Evolutionary conservation across 2,113 vertebrate species (phyloP), one percentile per base, ranked within the genome.

Genomic region (Zootoca vivipara): DNA sequence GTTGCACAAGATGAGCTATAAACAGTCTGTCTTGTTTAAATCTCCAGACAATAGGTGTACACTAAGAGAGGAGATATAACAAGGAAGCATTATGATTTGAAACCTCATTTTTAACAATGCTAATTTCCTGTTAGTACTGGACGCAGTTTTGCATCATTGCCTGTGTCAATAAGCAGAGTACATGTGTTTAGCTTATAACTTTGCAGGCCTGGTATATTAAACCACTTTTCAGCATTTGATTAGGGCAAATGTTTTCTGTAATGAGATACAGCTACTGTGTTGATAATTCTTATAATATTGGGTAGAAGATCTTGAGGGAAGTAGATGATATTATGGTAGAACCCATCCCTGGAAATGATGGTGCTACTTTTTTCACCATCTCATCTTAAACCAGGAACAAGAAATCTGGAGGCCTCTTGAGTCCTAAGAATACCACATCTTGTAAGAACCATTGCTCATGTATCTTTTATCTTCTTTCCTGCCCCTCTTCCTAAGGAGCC

Each of bases 401-500:
- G 80, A 67, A 64, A 81, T 64, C 35, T 28, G 65, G 80, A 77
- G 56, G 26, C 40, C 82, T 75, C 10, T 52, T 67, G 62, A 86
- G 42, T 85, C 78, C 52, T 80, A 40, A 28, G 42, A 16, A 46
- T 78, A 13, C 62, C 52, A 40, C 38, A 78, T 78, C 38, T 46
- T 78, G 22, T 77, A 20, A 85, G 35, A 77, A 62, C 73, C 6
- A 1, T 0, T 22, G 52, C 58, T 4, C 35, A 2, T 0, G n/a
- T 40, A 65, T 24, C 40, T 82, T 62, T 56, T 83, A 88, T 1
- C 93, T 88, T 93, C 13, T 0, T 75, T 84, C 88, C 87, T 86
- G 90, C 91, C 89, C 94, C 62, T 35, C 92, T 92, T 89, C 38
- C 67, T 3, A 8, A 6, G 4, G 80, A 93, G 86, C 91, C 4